phyloP scores from a whole-genome alignment of 2,888 invertebrate genomes.

The Drosophila anomelani region DNA sequence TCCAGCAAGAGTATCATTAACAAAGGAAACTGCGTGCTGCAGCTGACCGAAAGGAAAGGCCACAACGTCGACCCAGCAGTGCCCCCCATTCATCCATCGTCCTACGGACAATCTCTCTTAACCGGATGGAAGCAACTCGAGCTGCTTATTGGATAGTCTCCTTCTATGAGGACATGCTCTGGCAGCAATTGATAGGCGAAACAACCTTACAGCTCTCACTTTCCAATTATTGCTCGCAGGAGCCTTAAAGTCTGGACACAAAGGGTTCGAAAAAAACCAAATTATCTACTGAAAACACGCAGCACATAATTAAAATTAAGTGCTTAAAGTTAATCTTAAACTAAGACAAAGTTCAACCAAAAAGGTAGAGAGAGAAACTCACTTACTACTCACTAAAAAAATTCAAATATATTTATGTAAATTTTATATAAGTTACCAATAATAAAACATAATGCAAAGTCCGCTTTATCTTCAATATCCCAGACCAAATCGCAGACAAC shows the following conservation, averaged over 20 bases:
- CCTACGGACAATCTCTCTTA: slow-evolving; percentile 21
- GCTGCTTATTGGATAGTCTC: slow-evolving; percentile 62
- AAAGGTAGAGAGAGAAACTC: not conserved
- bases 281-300: too few relatives aligned
- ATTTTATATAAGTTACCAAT: not conserved
- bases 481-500: slow-evolving; percentile 14
- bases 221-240: slow-evolving; percentile 37
- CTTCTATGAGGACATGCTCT: slow-evolving; percentile 4
- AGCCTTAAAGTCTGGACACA: not conserved
- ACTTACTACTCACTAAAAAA: not conserved
- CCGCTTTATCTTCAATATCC: not conserved
- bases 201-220: slow-evolving; percentile 41
- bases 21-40: slow-evolving; percentile 74
- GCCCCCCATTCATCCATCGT: not conserved
- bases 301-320: not conserved
- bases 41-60: slow-evolving; percentile 57
- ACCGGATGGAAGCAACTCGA: slow-evolving; percentile 58
- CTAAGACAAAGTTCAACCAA: not conserved
- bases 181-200: slow-evolving; percentile 54
- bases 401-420: not conserved
- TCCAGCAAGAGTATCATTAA: slow-evolving; percentile 77
- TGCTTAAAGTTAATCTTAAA: not conserved
- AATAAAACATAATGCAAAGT: slow-evolving; percentile 1
- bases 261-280: not conserved
- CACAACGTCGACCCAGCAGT: slow-evolving; percentile 25